A percentile compares a stretch with the other conserved stretches of the same genome.
phyloP scores from a whole-genome alignment of 2,888 invertebrate genomes.

The Gortyna flavago region DNA sequence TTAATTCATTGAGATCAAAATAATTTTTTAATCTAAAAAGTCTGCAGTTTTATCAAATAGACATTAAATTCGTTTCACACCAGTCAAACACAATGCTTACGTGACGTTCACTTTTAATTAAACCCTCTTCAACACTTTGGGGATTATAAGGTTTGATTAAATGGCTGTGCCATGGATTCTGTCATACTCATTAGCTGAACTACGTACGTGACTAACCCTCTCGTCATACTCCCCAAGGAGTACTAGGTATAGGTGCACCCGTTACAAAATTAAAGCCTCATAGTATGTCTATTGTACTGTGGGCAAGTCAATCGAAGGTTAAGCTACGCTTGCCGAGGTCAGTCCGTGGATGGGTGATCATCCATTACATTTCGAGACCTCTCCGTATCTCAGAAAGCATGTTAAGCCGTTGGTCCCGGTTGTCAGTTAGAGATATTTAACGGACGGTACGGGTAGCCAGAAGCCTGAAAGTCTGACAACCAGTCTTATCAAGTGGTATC shows the following conservation, averaged over 20 bases:
- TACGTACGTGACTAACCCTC: background rate
- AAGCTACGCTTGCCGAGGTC: background rate
- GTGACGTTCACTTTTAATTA: slow-evolving; percentile 1
- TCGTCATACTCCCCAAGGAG: slow-evolving; percentile 1
- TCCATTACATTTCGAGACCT: background rate
- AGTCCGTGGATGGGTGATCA: background rate
- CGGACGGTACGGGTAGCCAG: too few species aligned
- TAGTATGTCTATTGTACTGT: background rate
- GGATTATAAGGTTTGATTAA: slow-evolving; percentile 9
- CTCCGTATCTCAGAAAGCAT: background rate
- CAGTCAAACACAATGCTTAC: background rate
- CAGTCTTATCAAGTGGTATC: background rate
- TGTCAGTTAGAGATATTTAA: background rate
- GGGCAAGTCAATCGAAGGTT: background rate
- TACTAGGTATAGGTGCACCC: background rate
- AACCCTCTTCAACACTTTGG: slow-evolving; percentile 3
- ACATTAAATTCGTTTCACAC: background rate
- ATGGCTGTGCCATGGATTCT: background rate
- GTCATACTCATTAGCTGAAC: background rate
- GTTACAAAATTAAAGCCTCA: background rate
- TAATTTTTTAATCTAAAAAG: background rate
- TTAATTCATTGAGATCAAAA: background rate
- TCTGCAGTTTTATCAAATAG: background rate
- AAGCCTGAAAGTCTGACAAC: too few species aligned
- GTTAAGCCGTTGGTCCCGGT: background rate